Conservation (phyloP, 1,140 invertebrate genomes). For the Chlorops oryzae region DNA sequence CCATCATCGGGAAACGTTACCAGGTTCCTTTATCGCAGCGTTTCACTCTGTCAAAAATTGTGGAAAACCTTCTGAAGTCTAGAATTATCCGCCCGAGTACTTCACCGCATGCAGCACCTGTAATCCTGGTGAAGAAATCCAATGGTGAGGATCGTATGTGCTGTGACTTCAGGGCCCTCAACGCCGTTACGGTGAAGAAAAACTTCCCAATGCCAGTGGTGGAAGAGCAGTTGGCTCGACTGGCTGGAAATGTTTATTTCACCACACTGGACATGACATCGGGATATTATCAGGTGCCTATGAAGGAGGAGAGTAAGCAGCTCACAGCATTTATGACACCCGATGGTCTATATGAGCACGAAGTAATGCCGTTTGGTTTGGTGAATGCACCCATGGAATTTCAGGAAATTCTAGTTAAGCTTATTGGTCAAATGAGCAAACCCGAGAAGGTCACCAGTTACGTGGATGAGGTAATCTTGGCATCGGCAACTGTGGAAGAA, state of each 20-base stretch:
- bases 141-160: conserved; percentile 24
- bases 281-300: conserved; percentile 48
- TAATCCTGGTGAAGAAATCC: conserved; percentile 52
- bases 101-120: conserved; percentile 48
- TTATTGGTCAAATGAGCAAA: background rate
- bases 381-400: conserved; percentile 48
- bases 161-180: conserved; percentile 29
- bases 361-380: conserved; percentile 50
- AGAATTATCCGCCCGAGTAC: conserved; percentile 45
- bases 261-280: conserved; percentile 46
- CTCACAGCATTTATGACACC: conserved; percentile 22
- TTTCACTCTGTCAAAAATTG: conserved; percentile 12
- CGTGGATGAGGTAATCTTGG: conserved; percentile 21
- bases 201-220: conserved; percentile 52
- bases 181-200: conserved; percentile 32
- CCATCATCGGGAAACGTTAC: conserved; percentile 17
- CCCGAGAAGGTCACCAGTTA: conserved; percentile 6
- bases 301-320: conserved; percentile 24
- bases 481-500: conserved; percentile 17
- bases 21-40: conserved; percentile 11
- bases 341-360: conserved; percentile 32
- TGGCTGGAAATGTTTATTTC: conserved; percentile 44
- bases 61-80: conserved; percentile 29
- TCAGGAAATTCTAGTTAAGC: conserved; percentile 12
- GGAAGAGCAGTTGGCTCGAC: conserved; percentile 44